phyloP scores from a whole-genome alignment of 1,140 invertebrate species.

The Penaeus chinensis region DNA sequence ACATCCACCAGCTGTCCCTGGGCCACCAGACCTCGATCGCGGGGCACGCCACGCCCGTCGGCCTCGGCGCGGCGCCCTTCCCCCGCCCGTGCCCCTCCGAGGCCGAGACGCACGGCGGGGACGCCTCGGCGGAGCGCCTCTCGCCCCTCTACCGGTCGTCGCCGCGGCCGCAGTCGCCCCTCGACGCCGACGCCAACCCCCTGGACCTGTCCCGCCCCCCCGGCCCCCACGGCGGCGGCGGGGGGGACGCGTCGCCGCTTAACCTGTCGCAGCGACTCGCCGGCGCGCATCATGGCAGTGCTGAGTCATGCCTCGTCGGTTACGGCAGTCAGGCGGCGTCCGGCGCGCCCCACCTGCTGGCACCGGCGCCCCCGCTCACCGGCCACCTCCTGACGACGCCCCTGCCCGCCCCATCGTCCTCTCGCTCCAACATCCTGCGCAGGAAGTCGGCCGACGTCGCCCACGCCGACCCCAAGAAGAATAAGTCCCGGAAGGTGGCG shows the following conservation, averaged over 20 bases:
- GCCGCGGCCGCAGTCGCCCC: neutral
- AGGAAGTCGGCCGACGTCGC: constrained; percentile 44
- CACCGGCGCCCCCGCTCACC: constrained; percentile 11
- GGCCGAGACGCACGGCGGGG: too few species aligned
- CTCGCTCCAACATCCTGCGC: constrained; percentile 32
- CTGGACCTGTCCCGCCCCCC: constrained; percentile 46
- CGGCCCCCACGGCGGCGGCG: neutral
- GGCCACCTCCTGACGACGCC: constrained; percentile 6
- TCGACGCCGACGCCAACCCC: constrained; percentile 26
- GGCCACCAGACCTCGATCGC: constrained; percentile 22
- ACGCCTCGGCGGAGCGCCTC: neutral
- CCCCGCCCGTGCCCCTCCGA: neutral
- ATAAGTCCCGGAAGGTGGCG: constrained; percentile 53
- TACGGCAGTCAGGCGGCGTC: neutral
- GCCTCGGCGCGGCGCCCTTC: constrained; percentile 11
- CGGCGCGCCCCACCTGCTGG: constrained; percentile 3
- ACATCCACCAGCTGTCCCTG: constrained; percentile 41
- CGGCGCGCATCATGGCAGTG: neutral
- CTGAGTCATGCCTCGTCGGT: constrained; percentile 17
- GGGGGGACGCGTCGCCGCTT: constrained; percentile 16
- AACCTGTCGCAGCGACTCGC: constrained; percentile 41
- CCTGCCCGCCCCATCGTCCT: constrained; percentile 8
- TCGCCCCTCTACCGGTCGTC: neutral
- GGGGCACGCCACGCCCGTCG: neutral
- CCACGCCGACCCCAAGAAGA: constrained; percentile 38